A percentile compares a stretch with the other conserved stretches of the same genome.
phyloP scores from a whole-genome alignment of 1,140 invertebrate genomes.

The Euura saliciscinereae region DNA sequence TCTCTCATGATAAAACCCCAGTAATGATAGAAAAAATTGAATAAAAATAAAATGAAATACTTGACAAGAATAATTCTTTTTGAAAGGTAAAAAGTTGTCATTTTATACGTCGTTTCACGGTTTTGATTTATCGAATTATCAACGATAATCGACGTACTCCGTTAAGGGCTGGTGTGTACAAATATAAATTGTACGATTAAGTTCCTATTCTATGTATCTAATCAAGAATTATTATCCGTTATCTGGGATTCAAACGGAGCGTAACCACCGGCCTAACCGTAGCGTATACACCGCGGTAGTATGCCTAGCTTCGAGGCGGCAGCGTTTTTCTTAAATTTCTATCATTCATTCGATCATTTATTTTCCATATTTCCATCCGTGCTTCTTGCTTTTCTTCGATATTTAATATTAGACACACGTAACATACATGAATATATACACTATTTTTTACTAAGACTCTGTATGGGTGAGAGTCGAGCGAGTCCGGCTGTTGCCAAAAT shows the following conservation, averaged over 20 bases:
- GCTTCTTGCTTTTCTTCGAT: neutral
- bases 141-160: too few relatives aligned
- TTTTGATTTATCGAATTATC: too few relatives aligned
- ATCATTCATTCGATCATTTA: neutral
- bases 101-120: too few relatives aligned
- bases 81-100: too few relatives aligned
- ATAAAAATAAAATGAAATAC: too few relatives aligned
- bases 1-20: too few relatives aligned
- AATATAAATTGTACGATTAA: conserved; percentile 37
- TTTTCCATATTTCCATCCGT: neutral
- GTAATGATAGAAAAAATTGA: too few relatives aligned
- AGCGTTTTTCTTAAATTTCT: conserved; percentile 12
- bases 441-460: neutral
- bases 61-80: too few relatives aligned
- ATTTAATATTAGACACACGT: neutral
- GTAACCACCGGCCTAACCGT: conserved; percentile 11
- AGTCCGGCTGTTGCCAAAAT: conserved; percentile 35
- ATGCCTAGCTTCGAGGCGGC: conserved; percentile 17
- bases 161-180: conserved; percentile 23
- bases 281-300: neutral
- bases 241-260: conserved; percentile 26
- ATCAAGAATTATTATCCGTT: conserved; percentile 37
- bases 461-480: conserved; percentile 16
- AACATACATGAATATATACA: neutral
- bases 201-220: conserved; percentile 45